Evolutionary conservation across 2,797 vertebrate species (phyloP).

Genomic region (Chelon auratus): DNA sequence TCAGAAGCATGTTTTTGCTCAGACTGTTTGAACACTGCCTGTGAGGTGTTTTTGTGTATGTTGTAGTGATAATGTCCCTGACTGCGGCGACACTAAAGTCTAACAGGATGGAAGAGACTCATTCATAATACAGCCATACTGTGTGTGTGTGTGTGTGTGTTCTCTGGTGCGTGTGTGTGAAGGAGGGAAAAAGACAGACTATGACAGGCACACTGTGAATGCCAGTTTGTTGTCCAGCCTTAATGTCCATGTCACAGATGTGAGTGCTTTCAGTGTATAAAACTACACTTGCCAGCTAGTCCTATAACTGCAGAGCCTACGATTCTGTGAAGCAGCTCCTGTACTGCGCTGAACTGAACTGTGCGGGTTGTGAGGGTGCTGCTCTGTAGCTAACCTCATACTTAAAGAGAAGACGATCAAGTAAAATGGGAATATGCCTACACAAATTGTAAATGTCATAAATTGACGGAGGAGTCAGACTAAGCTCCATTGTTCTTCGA

Average conservation of each 20-base stretch:
- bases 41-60: conserved; percentile 63
- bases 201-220: conserved; percentile 12
- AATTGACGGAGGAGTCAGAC: conserved; percentile 33
- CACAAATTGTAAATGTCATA: conserved; percentile 45
- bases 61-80: conserved; percentile 61
- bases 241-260: conserved; percentile 37
- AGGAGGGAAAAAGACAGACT: neutral
- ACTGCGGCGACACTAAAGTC: conserved; percentile 60
- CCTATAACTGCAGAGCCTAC: conserved; percentile 14
- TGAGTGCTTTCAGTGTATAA: conserved; percentile 25
- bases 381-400: conserved; percentile 9
- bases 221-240: conserved; percentile 36
- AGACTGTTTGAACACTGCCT: conserved; percentile 54
- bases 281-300: conserved; percentile 31
- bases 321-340: conserved; percentile 13
- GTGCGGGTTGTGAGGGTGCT: conserved; percentile 4
- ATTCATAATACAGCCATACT: conserved; percentile 67
- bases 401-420: conserved; percentile 18
- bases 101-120: conserved; percentile 63
- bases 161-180: neutral
- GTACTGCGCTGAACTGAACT: neutral
- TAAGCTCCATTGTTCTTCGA: neutral
- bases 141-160: neutral
- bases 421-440: conserved; percentile 31
- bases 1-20: conserved; percentile 54